Evolutionary conservation across 2,888 invertebrate genomes (phyloP).

Genomic region (Acrobasis suavella): DNA sequence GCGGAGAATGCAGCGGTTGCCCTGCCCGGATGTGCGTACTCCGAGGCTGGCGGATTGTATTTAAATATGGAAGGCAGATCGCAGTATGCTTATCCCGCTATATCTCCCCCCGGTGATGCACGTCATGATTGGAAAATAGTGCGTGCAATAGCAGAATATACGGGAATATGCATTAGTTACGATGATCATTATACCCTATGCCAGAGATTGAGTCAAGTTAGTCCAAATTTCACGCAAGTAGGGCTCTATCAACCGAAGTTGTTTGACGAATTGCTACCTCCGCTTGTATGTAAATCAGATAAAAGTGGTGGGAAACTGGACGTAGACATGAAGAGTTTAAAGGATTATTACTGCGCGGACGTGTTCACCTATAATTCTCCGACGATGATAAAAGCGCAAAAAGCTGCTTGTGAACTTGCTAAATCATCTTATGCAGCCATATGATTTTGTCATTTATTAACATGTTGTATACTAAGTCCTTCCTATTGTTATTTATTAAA

Average conservation of each 20-base stretch:
- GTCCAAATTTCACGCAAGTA: conserved; percentile 58
- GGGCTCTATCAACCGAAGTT: conserved; percentile 56
- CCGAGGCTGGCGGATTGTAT: conserved; percentile 96
- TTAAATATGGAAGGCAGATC: conserved; percentile 98
- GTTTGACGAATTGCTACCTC: conserved; percentile 43
- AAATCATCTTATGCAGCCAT: conserved; percentile 43
- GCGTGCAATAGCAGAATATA: conserved; percentile 65
- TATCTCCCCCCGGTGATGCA: conserved; percentile 95
- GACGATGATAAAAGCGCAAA: conserved; percentile 63
- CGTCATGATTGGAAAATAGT: conserved; percentile 99
- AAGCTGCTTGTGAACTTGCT: conserved; percentile 48
- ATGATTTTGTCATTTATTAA: conserved; percentile 28
- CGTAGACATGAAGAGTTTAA: conserved; percentile 54
- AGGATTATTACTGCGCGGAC: conserved; percentile 70
- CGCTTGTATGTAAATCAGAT: conserved; percentile 30
- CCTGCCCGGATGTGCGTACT: conserved; percentile 97
- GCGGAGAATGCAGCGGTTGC: conserved; percentile 94
- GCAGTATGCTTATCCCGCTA: conserved; percentile 93
- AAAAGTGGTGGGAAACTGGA: conserved; percentile 32
- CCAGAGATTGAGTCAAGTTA: conserved; percentile 58
- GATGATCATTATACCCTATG: conserved; percentile 50
- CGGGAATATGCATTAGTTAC: conserved; percentile 53
- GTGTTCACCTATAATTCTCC: conserved; percentile 65
- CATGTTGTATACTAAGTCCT: not conserved
- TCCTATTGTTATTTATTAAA: conserved; percentile 3